These are phyloP conservation scores for Abramis brama DNA, from an alignment of 2,113 vertebrate species.

Conservation along the genomic window DNA sequence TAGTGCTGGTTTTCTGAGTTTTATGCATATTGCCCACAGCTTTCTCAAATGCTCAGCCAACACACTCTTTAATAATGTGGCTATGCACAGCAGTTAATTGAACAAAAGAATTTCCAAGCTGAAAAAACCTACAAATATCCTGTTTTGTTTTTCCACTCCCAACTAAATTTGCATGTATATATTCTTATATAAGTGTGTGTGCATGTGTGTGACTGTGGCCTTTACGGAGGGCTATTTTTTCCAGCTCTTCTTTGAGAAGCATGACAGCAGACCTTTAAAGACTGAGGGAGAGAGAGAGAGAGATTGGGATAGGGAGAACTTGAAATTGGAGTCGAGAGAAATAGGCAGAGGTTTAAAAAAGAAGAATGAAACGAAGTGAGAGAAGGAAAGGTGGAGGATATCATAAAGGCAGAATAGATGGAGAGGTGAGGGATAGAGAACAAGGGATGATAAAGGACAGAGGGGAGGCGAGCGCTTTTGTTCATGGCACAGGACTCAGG, in stretches of 20 bases:
- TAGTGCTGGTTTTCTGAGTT: conserved; percentile 26
- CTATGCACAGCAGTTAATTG: conserved; percentile 15
- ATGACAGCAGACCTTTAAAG: conserved; percentile 46
- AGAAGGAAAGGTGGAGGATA: conserved; percentile 32
- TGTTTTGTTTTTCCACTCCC: not conserved
- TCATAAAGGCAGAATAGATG: conserved; percentile 30
- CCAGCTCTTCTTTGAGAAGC: conserved; percentile 34
- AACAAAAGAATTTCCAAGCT: not conserved
- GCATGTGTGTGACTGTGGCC: conserved; percentile 26
- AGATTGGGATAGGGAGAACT: not conserved
- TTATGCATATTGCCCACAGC: conserved; percentile 45
- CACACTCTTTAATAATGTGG: conserved; percentile 9
- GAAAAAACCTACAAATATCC: not conserved
- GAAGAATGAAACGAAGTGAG: not conserved
- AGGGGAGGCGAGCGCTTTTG: conserved; percentile 38
- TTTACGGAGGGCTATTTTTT: conserved; percentile 36
- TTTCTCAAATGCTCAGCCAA: not conserved
- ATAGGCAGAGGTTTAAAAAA: conserved; percentile 24
- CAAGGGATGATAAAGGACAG: conserved; percentile 28
- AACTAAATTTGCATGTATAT: conserved; percentile 22
- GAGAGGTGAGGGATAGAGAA: conserved; percentile 34
- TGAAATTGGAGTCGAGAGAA: conserved; percentile 29
- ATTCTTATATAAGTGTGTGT: not conserved
- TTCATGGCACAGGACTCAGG: conserved; percentile 28
- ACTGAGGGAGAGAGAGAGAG: not conserved